These are phyloP conservation scores for Echinarachnius parma DNA, from an alignment of 53 echinoderm and acorn worm genomes.

Conservation along the genomic window DNA sequence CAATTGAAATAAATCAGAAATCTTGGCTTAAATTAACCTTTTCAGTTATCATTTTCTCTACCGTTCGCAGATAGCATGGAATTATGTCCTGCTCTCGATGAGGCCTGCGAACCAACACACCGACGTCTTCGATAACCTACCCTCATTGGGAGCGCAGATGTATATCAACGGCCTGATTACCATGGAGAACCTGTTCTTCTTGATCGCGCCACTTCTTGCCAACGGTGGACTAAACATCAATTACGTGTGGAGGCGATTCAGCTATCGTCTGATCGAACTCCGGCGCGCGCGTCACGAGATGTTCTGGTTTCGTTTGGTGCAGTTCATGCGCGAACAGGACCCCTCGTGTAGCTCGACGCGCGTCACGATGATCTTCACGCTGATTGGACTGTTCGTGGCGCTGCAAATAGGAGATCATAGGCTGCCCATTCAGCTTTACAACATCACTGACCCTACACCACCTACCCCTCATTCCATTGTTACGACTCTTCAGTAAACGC, in stretches of 20 bases:
- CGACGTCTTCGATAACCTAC: not conserved
- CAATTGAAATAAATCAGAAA: not conserved
- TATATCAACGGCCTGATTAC: conserved; percentile 60
- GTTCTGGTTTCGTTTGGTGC: conserved; percentile 52
- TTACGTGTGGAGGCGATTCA: conserved; percentile 52
- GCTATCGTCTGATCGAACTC: conserved; percentile 42
- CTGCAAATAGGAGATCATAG: conserved; percentile 57
- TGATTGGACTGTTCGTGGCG: conserved; percentile 50
- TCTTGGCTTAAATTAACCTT: too few relatives aligned
- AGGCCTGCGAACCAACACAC: too few relatives aligned
- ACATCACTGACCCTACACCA: not conserved
- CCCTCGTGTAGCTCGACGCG: conserved; percentile 27
- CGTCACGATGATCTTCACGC: conserved; percentile 45
- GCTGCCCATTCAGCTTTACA: not conserved
- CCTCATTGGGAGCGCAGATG: conserved; percentile 10
- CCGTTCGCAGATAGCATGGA: conserved; percentile 51
- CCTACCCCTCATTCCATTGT: too few relatives aligned
- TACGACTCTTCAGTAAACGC: too few relatives aligned
- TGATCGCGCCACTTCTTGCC: conserved; percentile 46
- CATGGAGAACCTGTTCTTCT: conserved; percentile 55
- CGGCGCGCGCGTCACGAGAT: conserved; percentile 36
- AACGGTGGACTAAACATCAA: conserved; percentile 58
- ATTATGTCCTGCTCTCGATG: conserved; percentile 48
- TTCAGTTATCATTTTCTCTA: too few relatives aligned
- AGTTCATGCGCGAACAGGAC: conserved; percentile 52